Evolutionary conservation across 2,888 invertebrate genomes (phyloP).

Genomic region (Epinotia nisella): DNA sequence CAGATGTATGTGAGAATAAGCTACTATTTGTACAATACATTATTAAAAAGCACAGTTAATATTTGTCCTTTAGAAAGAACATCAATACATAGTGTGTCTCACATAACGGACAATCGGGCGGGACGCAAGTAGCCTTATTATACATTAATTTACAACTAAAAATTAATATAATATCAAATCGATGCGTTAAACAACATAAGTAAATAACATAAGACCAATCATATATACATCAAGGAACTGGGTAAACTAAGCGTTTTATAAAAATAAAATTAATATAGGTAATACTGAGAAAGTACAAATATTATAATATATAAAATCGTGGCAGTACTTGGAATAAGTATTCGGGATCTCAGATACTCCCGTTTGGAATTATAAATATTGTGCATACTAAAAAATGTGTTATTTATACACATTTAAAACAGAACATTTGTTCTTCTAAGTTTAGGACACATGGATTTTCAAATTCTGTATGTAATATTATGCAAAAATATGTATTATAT

Average conservation of each 20-base stretch:
- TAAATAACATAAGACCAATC: constrained; percentile 21
- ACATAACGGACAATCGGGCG: neutral
- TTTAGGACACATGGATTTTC: neutral
- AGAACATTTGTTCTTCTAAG: neutral
- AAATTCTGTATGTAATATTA: neutral
- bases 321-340: constrained; percentile 37
- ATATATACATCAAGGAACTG: constrained; percentile 39
- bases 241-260: constrained; percentile 25
- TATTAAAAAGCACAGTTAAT: neutral
- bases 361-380: constrained; percentile 14
- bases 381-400: constrained; percentile 14
- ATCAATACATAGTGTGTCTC: neutral
- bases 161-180: constrained; percentile 36
- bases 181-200: constrained; percentile 6
- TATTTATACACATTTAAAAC: neutral
- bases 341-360: constrained; percentile 9
- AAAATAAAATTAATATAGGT: constrained; percentile 25
- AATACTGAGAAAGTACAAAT: constrained; percentile 41
- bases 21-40: neutral
- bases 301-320: constrained; percentile 28
- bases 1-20: neutral
- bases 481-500: neutral
- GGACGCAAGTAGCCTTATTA: neutral
- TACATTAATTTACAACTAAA: constrained; percentile 23
- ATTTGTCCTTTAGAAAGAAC: constrained; percentile 13